A percentile compares a stretch with the other conserved stretches of the same genome.
Evolutionary conservation across 1,140 invertebrate genomes (phyloP).

Genomic region (Ctenoplectra terminalis): DNA sequence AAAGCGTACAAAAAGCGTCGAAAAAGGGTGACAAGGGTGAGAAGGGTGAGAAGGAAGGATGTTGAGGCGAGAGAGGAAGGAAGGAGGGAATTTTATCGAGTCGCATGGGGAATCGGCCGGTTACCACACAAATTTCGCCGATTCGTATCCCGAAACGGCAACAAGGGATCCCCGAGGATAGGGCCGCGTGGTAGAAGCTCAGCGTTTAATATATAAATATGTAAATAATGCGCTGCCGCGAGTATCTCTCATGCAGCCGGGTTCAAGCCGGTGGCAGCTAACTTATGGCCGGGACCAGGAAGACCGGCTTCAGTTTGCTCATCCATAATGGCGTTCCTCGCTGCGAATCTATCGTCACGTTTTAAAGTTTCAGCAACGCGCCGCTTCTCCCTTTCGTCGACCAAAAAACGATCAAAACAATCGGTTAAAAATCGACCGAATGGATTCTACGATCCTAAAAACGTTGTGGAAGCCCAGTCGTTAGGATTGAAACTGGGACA

Average conservation of each 20-base stretch:
- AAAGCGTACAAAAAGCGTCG: not conserved
- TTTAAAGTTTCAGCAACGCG: constrained; percentile 54
- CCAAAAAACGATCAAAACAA: not conserved
- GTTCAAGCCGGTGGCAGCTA: constrained; percentile 73
- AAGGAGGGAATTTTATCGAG: constrained; percentile 39
- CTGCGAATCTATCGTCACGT: constrained; percentile 76
- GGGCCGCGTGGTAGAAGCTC: constrained; percentile 34
- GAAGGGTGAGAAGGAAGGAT: not conserved
- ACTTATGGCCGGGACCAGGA: constrained; percentile 76
- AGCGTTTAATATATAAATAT: constrained; percentile 80
- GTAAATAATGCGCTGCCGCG: constrained; percentile 77
- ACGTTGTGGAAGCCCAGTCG: not conserved
- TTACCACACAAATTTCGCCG: constrained; percentile 57
- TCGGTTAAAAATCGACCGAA: not conserved
- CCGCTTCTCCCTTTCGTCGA: not conserved
- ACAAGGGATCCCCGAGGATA: constrained; percentile 63
- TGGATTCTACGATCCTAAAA: not conserved
- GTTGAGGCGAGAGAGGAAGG: not conserved
- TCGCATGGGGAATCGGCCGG: constrained; percentile 30
- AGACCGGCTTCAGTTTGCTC: constrained; percentile 61
- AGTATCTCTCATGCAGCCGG: constrained; percentile 75
- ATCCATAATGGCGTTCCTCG: constrained; percentile 70
- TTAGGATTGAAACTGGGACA: not conserved
- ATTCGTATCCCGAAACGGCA: constrained; percentile 57
- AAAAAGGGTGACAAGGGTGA: not conserved